These are phyloP conservation scores for Abrostola triplasia DNA, from an alignment of 2,888 invertebrate species.

Conservation along the genomic window DNA sequence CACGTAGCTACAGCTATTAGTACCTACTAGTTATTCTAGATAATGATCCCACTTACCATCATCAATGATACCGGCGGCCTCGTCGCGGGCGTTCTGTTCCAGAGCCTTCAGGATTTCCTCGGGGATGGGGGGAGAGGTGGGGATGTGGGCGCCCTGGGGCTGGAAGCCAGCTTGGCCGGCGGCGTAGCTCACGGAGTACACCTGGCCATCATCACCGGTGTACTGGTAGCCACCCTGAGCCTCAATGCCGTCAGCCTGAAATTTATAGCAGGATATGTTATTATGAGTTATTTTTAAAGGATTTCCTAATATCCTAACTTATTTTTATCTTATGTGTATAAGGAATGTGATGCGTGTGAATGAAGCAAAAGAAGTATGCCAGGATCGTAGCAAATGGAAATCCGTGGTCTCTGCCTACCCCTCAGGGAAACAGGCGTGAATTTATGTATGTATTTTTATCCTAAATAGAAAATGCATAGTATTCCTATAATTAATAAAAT, in stretches of 20 bases:
- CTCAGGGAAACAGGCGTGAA: no score
- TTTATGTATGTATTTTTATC: no score
- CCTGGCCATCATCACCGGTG: slow-evolving; percentile 89
- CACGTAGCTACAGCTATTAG: no score
- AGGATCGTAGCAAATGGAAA: no score
- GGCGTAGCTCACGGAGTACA: slow-evolving; percentile 86
- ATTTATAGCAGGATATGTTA: slow-evolving; percentile 19
- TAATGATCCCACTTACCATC: slow-evolving; percentile 75
- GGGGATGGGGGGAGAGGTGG: slow-evolving; percentile 89
- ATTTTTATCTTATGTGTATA: no score
- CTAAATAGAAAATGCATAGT: no score
- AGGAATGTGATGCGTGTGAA: no score
- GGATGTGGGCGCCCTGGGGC: slow-evolving; percentile 88
- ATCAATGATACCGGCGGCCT: slow-evolving; percentile 87
- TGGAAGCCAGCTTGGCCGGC: slow-evolving; percentile 89
- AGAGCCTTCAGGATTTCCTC: slow-evolving; percentile 88
- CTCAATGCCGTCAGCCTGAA: slow-evolving; percentile 84
- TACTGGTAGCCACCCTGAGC: slow-evolving; percentile 89
- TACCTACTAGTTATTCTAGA: no score
- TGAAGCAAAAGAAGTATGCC: no score
- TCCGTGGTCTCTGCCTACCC: no score
- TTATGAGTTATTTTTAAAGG: neutral
- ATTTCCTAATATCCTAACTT: no score
- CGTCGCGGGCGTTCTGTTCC: slow-evolving; percentile 87
- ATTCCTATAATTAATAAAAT: no score